phyloP scores from a whole-genome alignment of 2,797 vertebrate species.

The Alauda arvensis region DNA sequence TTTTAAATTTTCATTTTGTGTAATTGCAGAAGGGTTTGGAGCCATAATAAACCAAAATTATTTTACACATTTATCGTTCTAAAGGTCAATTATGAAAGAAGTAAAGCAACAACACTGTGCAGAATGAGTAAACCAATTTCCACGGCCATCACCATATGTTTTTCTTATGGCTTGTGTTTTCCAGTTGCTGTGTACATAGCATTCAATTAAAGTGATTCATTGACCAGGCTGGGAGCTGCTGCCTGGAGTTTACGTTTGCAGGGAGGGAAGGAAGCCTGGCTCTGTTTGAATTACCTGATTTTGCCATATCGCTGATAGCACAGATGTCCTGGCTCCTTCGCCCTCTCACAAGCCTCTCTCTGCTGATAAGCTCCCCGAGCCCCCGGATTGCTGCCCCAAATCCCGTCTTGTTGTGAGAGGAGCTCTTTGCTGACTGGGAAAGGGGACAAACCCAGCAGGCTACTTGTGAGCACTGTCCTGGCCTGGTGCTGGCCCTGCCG shows the following conservation, averaged over 20 bases:
- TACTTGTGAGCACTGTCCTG: rapidly evolving
- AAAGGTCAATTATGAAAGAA: constrained; percentile 96
- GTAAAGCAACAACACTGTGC: constrained; percentile 85
- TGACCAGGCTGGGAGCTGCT: constrained; percentile 75
- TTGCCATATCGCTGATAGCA: constrained; percentile 71
- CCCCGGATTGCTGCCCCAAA: neutral
- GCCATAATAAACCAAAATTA: constrained; percentile 93
- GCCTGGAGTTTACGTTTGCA: constrained; percentile 76
- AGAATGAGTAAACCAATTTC: constrained; percentile 89
- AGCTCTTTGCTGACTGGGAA: neutral
- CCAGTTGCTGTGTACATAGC: constrained; percentile 87
- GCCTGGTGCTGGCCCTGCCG: neutral
- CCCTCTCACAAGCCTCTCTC: constrained; percentile 65
- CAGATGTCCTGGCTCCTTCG: constrained; percentile 80
- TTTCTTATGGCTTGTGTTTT: constrained; percentile 83
- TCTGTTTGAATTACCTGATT: constrained; percentile 91
- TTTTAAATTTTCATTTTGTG: constrained; percentile 91
- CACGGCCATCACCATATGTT: constrained; percentile 82
- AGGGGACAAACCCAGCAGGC: neutral
- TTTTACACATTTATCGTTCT: constrained; percentile 89
- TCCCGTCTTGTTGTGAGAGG: neutral
- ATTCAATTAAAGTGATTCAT: constrained; percentile 92
- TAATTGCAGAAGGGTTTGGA: constrained; percentile 94
- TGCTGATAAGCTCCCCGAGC: constrained; percentile 46
- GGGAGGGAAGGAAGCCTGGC: constrained; percentile 73